phyloP scores from a whole-genome alignment of 2,113 vertebrate species.

The Heteronetta atricapilla region DNA sequence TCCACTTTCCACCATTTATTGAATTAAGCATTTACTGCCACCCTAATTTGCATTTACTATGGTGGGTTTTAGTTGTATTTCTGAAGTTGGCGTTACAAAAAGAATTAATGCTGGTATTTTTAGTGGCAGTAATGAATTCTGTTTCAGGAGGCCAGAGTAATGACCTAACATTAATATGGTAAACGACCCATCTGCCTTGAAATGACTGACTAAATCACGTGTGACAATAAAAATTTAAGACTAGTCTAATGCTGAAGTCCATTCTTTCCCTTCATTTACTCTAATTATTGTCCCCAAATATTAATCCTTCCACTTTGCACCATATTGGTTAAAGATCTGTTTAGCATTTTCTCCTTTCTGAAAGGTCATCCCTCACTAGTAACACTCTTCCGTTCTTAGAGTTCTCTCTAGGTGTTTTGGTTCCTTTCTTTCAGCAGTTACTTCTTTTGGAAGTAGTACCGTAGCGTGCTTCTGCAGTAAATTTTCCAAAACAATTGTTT shows the following conservation, averaged over 20 bases:
- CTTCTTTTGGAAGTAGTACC: not conserved
- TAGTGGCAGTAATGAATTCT: not conserved
- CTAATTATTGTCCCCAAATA: not conserved
- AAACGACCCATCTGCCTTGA: not conserved
- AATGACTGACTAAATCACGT: conserved; percentile 10
- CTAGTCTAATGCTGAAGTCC: not conserved
- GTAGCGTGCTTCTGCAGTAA: not conserved
- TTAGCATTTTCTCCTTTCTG: not conserved
- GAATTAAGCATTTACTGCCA: not conserved
- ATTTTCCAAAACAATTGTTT: not conserved
- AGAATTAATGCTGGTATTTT: not conserved
- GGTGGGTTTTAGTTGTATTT: not conserved
- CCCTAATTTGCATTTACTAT: not conserved
- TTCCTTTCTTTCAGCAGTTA: not conserved
- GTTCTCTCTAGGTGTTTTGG: not conserved
- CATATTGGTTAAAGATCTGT: not conserved
- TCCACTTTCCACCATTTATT: not conserved
- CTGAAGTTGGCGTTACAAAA: not conserved
- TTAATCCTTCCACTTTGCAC: not conserved
- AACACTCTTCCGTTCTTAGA: accelerated
- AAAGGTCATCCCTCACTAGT: not conserved
- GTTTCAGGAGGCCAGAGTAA: not conserved
- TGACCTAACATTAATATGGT: not conserved
- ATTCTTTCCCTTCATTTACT: not conserved
- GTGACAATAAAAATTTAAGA: not conserved